Percentiles rank a stretch among this genome's conserved stretches.
Conservation (phyloP, 2,113 vertebrate genomes). For the Psettodes erumei region DNA sequence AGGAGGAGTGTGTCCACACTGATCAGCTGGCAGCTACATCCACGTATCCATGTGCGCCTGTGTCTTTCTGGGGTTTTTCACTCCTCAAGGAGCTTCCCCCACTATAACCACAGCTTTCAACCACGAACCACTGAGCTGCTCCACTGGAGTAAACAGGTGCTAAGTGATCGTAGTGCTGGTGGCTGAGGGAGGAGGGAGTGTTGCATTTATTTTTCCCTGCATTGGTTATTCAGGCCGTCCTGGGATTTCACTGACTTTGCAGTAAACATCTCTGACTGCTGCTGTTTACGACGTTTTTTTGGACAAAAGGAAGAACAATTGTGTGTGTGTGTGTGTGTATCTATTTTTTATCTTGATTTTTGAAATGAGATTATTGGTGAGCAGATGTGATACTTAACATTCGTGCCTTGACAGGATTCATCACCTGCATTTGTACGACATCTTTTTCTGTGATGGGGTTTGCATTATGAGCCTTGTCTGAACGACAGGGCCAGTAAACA, state of each 20-base stretch:
- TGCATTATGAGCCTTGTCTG: neutral
- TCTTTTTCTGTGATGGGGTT: neutral
- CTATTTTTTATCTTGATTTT: no score
- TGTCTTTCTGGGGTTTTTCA: no score
- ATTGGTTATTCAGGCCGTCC: neutral
- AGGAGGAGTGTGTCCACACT: neutral
- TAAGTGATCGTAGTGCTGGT: neutral
- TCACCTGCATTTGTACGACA: neutral
- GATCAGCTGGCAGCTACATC: neutral
- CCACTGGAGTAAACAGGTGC: neutral
- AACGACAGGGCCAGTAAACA: neutral
- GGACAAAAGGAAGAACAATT: neutral
- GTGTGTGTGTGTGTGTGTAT: no score
- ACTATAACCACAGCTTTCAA: slow-evolving; percentile 3
- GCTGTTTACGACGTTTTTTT: neutral
- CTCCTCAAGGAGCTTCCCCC: neutral
- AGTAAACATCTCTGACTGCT: neutral
- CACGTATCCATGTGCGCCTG: neutral
- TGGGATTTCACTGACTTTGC: neutral
- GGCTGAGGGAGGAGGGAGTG: neutral
- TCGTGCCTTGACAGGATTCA: no score
- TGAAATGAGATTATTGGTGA: no score
- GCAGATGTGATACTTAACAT: no score
- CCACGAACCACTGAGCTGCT: neutral
- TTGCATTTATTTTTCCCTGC: neutral